Evolutionary conservation across 2,797 vertebrate species (phyloP).

Genomic region (Chelon auratus): DNA sequence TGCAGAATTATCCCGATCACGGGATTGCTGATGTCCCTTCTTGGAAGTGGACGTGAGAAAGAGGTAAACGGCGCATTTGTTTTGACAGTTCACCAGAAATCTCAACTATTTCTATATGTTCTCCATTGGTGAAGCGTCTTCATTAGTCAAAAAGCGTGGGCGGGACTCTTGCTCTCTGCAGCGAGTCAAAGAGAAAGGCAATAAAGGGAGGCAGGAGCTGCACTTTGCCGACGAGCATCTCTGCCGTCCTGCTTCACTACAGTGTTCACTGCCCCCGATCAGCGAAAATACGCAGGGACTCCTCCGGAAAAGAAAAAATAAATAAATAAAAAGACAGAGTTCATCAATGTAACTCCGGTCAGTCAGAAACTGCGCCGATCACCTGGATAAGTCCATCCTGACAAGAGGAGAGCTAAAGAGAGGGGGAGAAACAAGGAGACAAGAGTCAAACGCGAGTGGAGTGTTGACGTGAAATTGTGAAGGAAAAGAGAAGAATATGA

Average conservation of each 20-base stretch:
- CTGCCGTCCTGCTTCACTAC: slow-evolving; percentile 76
- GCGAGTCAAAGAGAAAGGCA: slow-evolving; percentile 81
- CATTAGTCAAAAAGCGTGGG: slow-evolving; percentile 85
- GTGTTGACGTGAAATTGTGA: slow-evolving; percentile 62
- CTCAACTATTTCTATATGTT: slow-evolving; percentile 71
- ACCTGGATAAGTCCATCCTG: slow-evolving; percentile 84
- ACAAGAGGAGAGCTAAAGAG: slow-evolving; percentile 54
- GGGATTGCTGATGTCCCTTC: not conserved
- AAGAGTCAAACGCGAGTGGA: slow-evolving; percentile 58
- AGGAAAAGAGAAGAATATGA: slow-evolving; percentile 84
- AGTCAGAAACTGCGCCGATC: slow-evolving; percentile 73
- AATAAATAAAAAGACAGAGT: slow-evolving; percentile 56
- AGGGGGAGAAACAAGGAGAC: slow-evolving; percentile 19
- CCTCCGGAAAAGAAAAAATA: slow-evolving; percentile 51
- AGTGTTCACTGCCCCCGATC: slow-evolving; percentile 74
- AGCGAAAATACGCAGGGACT: slow-evolving; percentile 65
- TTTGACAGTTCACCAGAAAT: slow-evolving; percentile 64
- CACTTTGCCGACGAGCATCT: slow-evolving; percentile 84
- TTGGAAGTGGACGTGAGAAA: slow-evolving; percentile 3
- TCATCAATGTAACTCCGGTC: slow-evolving; percentile 78
- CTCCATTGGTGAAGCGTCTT: slow-evolving; percentile 83
- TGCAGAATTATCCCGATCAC: slow-evolving; percentile 10
- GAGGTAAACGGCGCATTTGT: slow-evolving; percentile 44
- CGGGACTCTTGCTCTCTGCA: slow-evolving; percentile 83
- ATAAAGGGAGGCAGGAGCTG: slow-evolving; percentile 83